Evolutionary conservation across 2,888 invertebrate species (phyloP), one percentile per base, ranked within the genome.

Genomic region (Pyrrhia umbra): DNA sequence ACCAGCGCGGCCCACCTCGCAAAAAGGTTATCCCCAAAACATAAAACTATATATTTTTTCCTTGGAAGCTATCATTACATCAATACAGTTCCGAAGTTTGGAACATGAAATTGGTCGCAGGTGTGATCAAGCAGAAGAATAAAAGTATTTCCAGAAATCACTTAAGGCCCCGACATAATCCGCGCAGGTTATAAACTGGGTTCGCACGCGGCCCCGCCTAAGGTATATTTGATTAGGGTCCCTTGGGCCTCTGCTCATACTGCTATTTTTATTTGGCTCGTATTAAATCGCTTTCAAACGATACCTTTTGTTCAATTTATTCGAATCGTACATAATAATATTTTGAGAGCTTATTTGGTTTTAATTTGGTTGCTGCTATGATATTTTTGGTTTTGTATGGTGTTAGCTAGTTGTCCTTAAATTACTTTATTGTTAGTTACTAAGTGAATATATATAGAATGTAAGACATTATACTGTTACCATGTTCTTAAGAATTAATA

Each of bases 151-250:
- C 79, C 78, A 84, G 78, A 86, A 87, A 88, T 88, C 88, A 87
- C 85, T 88, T 87, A 87, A 82, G 86, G 79, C 68, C 83, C 84
- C 81, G 77, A 85, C 84, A 84, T 88, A 88, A 88, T 87, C 88
- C 83, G 71, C 70, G 76, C 80, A 75, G 85, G 87, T 84, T 86
- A 85, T 90, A 89, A 86, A 86, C 87, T 83, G 83, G 83, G 87
- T 85, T 85, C 84, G 85, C 83, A 85, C 82, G n/a, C 59, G 71
- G 62, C 23, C 83, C 78, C 80, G 80, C 84, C 84, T 90, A 90
- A 93, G 88, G 91, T 90, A 87, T 91, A 92, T 93, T 93, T 93
- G 92, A 93, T 93, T 90, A 92, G 87, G 91, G 90, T 79, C 81
- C 87, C 84, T 79, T 70, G 81, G 81, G 84, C 82, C 73, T 63